These are phyloP conservation scores for Sesia apiformis DNA, from an alignment of 2,888 invertebrate genomes.

Conservation along the genomic window DNA sequence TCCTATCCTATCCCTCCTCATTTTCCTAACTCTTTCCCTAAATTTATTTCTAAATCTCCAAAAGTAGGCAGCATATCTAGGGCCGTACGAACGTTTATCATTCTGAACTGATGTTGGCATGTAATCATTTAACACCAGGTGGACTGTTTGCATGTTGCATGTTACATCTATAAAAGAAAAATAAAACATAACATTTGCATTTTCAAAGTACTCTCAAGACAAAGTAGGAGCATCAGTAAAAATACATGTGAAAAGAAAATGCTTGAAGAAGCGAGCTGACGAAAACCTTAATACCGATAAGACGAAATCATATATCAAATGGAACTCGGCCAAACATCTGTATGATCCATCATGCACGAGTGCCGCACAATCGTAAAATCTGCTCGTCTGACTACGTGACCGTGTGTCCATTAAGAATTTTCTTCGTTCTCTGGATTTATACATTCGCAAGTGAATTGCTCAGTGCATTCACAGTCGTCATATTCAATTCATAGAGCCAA, in stretches of 20 bases:
- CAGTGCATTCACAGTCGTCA: conserved; percentile 1
- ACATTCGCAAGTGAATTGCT: conserved; percentile 1
- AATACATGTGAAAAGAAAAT: neutral
- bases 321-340: conserved; percentile 17
- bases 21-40: too few species aligned
- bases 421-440: conserved; percentile 1
- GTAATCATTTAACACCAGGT: too few species aligned
- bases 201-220: too few species aligned
- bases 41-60: too few species aligned
- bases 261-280: neutral
- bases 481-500: conserved; percentile 4
- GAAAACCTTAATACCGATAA: conserved; percentile 11
- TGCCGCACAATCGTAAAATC: conserved; percentile 19
- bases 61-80: too few species aligned
- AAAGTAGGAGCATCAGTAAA: too few species aligned
- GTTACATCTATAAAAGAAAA: too few species aligned
- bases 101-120: too few species aligned
- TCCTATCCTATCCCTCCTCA: too few species aligned
- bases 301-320: conserved; percentile 10
- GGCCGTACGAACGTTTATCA: too few species aligned
- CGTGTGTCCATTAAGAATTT: conserved; percentile 16
- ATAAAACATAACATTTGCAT: too few species aligned
- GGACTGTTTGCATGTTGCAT: too few species aligned
- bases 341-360: conserved; percentile 33
- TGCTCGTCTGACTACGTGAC: conserved; percentile 25